These are phyloP conservation scores for Aphyosemion australe DNA, from an alignment of 2,113 vertebrate genomes.

Conservation along the genomic window DNA sequence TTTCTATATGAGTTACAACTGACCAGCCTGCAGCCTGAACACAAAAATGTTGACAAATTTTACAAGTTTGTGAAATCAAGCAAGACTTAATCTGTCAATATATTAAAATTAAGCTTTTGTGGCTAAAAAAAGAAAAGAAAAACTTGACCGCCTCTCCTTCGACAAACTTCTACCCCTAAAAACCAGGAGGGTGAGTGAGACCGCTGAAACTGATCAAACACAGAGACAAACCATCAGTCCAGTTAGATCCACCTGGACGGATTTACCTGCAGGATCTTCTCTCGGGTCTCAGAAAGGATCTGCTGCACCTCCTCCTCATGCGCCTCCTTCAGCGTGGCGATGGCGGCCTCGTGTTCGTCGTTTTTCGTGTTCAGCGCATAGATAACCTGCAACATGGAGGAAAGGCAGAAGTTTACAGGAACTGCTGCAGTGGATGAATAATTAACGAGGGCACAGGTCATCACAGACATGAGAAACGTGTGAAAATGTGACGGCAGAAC, in stretches of 20 bases:
- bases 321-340: constrained; percentile 97
- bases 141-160: no score
- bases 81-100: no score
- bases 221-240: no score
- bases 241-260: background rate
- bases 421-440: background rate
- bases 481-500: constrained; percentile 7
- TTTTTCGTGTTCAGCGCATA: constrained; percentile 99
- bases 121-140: no score
- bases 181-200: no score
- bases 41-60: no score
- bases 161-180: no score
- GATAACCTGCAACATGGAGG: constrained; percentile 84
- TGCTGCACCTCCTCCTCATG: constrained; percentile 99
- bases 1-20: no score
- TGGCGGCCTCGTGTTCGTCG: constrained; percentile 95
- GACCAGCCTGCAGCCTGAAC: no score
- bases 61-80: no score
- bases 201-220: no score
- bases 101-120: no score
- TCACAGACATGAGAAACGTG: background rate
- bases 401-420: background rate
- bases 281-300: constrained; percentile 95
- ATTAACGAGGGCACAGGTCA: constrained; percentile 3
- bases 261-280: constrained; percentile 87